These are phyloP conservation scores for Chionodraco myersi DNA, from an alignment of 2,113 vertebrate genomes.

Conservation along the genomic window DNA sequence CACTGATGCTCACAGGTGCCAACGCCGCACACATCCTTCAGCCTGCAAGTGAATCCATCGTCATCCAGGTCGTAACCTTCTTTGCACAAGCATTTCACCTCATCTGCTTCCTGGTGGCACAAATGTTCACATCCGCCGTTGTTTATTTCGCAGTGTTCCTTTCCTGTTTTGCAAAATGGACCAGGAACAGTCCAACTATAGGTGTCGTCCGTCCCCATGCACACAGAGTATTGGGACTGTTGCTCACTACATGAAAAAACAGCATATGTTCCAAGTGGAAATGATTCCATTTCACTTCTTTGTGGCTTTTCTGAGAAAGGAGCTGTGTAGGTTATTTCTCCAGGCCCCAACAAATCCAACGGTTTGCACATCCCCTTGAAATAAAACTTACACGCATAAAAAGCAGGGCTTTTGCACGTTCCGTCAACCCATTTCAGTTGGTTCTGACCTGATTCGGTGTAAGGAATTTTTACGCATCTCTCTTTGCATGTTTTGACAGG, in stretches of 20 bases:
- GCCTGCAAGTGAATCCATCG: slow-evolving; percentile 68
- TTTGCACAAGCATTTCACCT: slow-evolving; percentile 69
- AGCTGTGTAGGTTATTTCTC: slow-evolving; percentile 66
- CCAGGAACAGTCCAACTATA: slow-evolving; percentile 70
- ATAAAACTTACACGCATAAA: slow-evolving; percentile 79
- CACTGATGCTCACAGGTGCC: slow-evolving; percentile 73
- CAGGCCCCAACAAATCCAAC: slow-evolving; percentile 60
- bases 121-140: slow-evolving; percentile 80
- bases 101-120: slow-evolving; percentile 47
- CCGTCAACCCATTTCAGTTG: slow-evolving; percentile 69
- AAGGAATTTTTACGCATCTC: slow-evolving; percentile 72
- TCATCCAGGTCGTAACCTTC: slow-evolving; percentile 68
- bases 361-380: slow-evolving; percentile 81
- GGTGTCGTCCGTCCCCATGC: not conserved
- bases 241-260: slow-evolving; percentile 53
- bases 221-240: not conserved
- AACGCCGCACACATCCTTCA: slow-evolving; percentile 53
- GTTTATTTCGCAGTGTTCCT: slow-evolving; percentile 46
- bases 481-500: slow-evolving; percentile 79
- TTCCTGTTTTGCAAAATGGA: slow-evolving; percentile 67
- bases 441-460: slow-evolving; percentile 13
- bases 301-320: slow-evolving; percentile 68
- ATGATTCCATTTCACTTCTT: slow-evolving; percentile 40
- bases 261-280: slow-evolving; percentile 76
- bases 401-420: slow-evolving; percentile 52